phyloP scores from a whole-genome alignment of 2,888 invertebrate species.

The Smittia aterrima region DNA sequence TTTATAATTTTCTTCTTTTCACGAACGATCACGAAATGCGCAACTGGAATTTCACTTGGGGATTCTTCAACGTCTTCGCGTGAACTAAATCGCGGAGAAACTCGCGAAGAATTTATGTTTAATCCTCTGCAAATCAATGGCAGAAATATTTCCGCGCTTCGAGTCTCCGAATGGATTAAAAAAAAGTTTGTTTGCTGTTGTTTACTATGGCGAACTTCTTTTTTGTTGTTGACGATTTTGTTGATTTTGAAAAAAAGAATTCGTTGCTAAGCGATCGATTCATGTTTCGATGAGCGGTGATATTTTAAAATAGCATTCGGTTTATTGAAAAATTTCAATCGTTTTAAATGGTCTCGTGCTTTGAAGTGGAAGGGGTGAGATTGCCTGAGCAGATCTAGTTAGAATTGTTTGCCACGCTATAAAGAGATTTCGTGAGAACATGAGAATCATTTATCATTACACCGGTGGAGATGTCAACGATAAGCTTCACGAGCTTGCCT shows the following conservation, averaged over 20 bases:
- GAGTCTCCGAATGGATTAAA: neutral
- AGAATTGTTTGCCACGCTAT: no score
- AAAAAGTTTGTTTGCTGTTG: slow-evolving; percentile 15
- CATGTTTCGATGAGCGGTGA: no score
- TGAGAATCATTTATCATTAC: no score
- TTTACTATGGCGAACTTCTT: slow-evolving; percentile 29
- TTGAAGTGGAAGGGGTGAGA: no score
- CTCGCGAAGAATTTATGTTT: neutral
- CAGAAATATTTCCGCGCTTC: slow-evolving; percentile 32
- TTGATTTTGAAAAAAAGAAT: slow-evolving; percentile 10
- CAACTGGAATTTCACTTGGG: neutral
- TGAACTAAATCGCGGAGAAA: neutral
- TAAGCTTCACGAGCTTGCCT: no score
- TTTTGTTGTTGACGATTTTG: slow-evolving; percentile 38
- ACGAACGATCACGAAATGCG: neutral
- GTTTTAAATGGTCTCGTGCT: no score
- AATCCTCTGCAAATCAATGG: neutral
- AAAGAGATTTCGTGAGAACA: no score
- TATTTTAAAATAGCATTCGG: no score
- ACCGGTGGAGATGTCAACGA: no score
- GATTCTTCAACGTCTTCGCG: neutral
- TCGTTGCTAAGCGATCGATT: slow-evolving; percentile 25
- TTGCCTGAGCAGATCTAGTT: no score
- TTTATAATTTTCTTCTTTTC: neutral
- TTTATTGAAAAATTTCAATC: no score